Base-by-base conservation (phyloP, 2,888 invertebrate species). In the Noctua fimbriata region DNA sequence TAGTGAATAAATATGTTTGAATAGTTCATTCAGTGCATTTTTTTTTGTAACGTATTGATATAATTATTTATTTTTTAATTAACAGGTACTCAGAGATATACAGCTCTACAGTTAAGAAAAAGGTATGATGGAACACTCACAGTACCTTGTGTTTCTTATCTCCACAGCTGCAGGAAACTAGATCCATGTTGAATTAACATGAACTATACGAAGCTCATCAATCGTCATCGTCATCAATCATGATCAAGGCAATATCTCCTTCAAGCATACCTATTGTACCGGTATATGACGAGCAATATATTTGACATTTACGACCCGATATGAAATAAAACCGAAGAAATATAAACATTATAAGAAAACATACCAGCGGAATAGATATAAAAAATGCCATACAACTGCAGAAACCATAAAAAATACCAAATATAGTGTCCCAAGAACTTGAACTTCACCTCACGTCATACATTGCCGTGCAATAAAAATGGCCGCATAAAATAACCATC, bases 401-500 rank as follows among this genome's bases (percentile, higher is more conserved):
- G 52, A 78, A 78, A 60, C 79, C 63, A 77, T 79, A 78, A 87
- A 86, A 82, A 79, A 72, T 76, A 72, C 79, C 78, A 63, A 73
- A 89, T 89, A 89, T 89, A 90, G 82, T 75, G 72, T 80, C 84
- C 81, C 89, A 88, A 92, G 74, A 73, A 78, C 72, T 86, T 79
- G 71, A 83, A 72, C 65, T 82, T 81, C 88, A 79, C 81, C 85
- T 84, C 86, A 88, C 86, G 88, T 86, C 75, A 82, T 86, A 89
- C 82, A 88, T 71, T 81, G 76, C 71, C 55, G 36, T 79, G 84
- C 88, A 89, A 86, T 92, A 93, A 93, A 93, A 91, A 84, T 90
- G 84, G 89, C 73, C 88, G 83, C 88, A 92, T 93, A 92, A 92
- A 93, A 93, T 91, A 89, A 93, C 92, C 86, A 92, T 92, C 89